Conservation (phyloP, 2,888 invertebrate genomes). For the Empis stercorea region DNA sequence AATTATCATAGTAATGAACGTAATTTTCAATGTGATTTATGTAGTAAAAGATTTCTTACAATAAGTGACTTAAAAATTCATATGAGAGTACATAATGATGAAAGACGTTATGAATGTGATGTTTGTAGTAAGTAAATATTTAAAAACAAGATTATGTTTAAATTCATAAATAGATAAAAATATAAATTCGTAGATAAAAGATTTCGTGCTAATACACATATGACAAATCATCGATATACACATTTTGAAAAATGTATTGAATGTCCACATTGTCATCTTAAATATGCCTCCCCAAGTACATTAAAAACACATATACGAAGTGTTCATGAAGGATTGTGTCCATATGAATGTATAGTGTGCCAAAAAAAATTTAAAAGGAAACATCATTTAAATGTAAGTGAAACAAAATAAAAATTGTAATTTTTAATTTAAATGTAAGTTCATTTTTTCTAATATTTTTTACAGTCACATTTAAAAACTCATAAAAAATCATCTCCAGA, state of each 20-base stretch:
- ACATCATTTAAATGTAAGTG: slow-evolving; percentile 20
- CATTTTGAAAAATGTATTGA: slow-evolving; percentile 20
- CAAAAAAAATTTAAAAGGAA: slow-evolving; percentile 22
- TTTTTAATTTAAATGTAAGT: no score
- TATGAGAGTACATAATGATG: slow-evolving; percentile 19
- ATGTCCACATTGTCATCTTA: slow-evolving; percentile 21
- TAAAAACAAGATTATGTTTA: not conserved
- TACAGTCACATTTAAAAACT: slow-evolving; percentile 18
- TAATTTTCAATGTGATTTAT: slow-evolving; percentile 21
- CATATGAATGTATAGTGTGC: slow-evolving; percentile 20
- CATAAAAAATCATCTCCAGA: slow-evolving; percentile 14
- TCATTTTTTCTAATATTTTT: no score
- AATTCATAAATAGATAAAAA: not conserved
- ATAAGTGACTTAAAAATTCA: slow-evolving; percentile 22
- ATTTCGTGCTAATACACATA: slow-evolving; percentile 21
- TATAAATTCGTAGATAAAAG: slow-evolving; percentile 15
- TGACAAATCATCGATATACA: slow-evolving; percentile 22
- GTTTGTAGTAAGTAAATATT: slow-evolving; percentile 18
- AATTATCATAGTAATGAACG: slow-evolving; percentile 22
- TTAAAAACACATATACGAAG: slow-evolving; percentile 19
- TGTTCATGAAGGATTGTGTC: slow-evolving; percentile 19
- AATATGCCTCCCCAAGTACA: slow-evolving; percentile 22
- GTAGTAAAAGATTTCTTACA: slow-evolving; percentile 19
- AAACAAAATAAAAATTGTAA: no score
- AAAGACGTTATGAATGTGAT: slow-evolving; percentile 22